These are phyloP conservation scores for Pseudopleuronectes americanus DNA, from an alignment of 2,797 vertebrate genomes.

Conservation along the genomic window DNA sequence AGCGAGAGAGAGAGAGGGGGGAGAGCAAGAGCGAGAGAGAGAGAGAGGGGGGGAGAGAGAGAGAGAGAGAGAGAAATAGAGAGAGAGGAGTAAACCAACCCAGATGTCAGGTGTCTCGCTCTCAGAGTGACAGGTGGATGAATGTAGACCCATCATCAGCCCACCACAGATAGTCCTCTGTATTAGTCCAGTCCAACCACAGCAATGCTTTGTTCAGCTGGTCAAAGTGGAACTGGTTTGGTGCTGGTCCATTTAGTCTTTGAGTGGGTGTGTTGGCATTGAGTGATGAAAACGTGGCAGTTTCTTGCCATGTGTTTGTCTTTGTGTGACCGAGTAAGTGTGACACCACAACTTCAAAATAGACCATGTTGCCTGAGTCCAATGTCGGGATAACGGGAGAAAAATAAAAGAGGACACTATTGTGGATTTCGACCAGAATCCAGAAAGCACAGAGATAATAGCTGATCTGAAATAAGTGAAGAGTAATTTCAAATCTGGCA, in stretches of 20 bases:
- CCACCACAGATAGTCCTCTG: conserved; percentile 16
- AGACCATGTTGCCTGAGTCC: conserved; percentile 23
- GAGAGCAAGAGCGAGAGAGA: no score
- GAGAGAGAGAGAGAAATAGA: background rate
- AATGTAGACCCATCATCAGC: conserved; percentile 28
- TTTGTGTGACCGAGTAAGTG: background rate
- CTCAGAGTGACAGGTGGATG: conserved; percentile 39
- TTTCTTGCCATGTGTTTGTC: conserved; percentile 35
- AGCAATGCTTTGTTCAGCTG: conserved; percentile 42
- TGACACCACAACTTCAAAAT: conserved; percentile 58
- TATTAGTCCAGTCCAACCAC: conserved; percentile 42
- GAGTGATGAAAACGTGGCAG: conserved; percentile 19
- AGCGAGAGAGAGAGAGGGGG: no score
- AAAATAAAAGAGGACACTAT: conserved; percentile 51
- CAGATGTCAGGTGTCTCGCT: background rate
- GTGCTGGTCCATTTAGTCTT: conserved; percentile 24
- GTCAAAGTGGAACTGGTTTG: conserved; percentile 23
- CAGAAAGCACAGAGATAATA: conserved; percentile 50
- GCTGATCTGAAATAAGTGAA: conserved; percentile 68
- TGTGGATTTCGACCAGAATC: conserved; percentile 23
- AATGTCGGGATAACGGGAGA: conserved; percentile 33
- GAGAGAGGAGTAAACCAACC: background rate
- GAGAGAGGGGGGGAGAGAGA: no score
- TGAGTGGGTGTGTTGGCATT: conserved; percentile 45
- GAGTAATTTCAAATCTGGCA: conserved; percentile 55